Base-by-base conservation (phyloP, 1,140 invertebrate genomes). In the Vanessa atalanta region DNA sequence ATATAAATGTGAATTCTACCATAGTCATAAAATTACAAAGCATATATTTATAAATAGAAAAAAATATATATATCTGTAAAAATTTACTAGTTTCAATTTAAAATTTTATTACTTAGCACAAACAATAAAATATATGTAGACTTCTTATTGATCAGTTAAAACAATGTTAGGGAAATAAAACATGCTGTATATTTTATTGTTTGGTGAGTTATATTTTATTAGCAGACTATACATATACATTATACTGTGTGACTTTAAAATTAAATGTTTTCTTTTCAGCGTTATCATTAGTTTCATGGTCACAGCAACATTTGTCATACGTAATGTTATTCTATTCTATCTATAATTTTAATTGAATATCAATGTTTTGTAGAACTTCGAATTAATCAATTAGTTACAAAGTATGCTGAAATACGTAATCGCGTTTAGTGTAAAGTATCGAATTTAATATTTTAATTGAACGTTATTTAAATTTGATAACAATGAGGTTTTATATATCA, bases 301-400 rank as follows among this genome's bases (percentile, higher is more conserved):
- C 71, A 50, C 37, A 37, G 43, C 71, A 72, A 26, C 71, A 72
- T 47, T 60, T 72, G 37, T 43, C 65, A 61, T 31, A 66, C 47
- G 71, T 72, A 72, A 43, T 43, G 37, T 43, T 51, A 57, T 57
- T 12, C 31, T 57, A 57, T 57, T 16, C 15, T 57, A 57, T 57
- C 53, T 57, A 57, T n/a, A 57, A 3, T 57, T 57, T 20, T 20
- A 11, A n/a, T 53, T 53, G n/a, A 53, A 8, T 53, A 53, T 53
- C 4, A n/a, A 53, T 16, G 5, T n/a, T n/a, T 51, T 15, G 50
- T 15, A 5, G 16, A 51, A 51, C 14, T 15, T 50, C 7, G 37
- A 43, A 5, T 43, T 43, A 11, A 8, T 43, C 9, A 43, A 11
- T 43, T 43, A 43, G 37, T 43, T 0, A 43, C 37, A 9, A 43